These are phyloP conservation scores for Brienomyrus brachyistius DNA, from an alignment of 2,113 vertebrate species.

Conservation along the genomic window DNA sequence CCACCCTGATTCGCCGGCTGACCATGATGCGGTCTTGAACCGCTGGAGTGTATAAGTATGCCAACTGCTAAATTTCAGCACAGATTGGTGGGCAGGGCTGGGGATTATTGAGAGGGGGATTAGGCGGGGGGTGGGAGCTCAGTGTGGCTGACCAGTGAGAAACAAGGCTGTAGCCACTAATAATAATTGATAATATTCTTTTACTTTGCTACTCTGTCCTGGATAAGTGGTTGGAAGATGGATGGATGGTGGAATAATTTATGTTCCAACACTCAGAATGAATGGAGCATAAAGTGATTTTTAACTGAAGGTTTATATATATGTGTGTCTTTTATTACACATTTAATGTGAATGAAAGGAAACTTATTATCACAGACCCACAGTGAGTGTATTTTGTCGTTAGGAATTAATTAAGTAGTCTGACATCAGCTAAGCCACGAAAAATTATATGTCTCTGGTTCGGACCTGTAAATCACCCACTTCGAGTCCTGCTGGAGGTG, in stretches of 20 bases:
- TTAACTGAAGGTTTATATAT: slow-evolving; percentile 5
- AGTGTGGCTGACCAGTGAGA: not conserved
- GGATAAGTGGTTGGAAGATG: not conserved
- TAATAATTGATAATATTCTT: not conserved
- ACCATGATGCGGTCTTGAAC: not conserved
- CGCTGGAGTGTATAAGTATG: not conserved
- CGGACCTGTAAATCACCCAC: not conserved
- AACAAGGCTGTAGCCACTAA: not conserved
- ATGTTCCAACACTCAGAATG: not conserved
- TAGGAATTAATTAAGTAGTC: not conserved
- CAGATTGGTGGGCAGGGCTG: not conserved
- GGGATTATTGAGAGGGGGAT: not conserved
- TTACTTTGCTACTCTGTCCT: not conserved
- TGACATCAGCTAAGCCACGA: not conserved
- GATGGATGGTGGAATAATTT: not conserved
- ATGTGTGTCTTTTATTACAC: not conserved
- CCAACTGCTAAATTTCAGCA: not conserved
- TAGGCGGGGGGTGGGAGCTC: not conserved
- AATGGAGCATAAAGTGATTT: not conserved
- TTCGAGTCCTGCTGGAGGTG: not conserved
- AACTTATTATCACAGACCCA: not conserved
- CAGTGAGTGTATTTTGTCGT: not conserved
- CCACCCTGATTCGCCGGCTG: not conserved
- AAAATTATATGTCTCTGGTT: not conserved
- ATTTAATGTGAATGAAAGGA: not conserved